Evolutionary conservation across 2,888 invertebrate species (phyloP).

Genomic region (Epirrhoe tristata): DNA sequence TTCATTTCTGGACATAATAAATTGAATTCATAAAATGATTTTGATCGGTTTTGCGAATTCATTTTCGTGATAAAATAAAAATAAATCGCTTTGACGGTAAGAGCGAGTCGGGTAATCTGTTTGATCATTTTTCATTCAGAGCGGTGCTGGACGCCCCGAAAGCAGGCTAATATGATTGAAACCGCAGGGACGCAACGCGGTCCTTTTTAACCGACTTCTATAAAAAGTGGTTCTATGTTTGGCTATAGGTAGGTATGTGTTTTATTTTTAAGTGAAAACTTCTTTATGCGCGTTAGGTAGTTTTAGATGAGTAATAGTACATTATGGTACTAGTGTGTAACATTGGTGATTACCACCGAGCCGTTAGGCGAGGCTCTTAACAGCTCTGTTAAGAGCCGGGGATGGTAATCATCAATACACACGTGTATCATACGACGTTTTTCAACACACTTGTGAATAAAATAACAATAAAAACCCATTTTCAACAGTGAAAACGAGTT

Average conservation of each 20-base stretch:
- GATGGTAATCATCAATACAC: no score
- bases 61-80: conserved; percentile 4
- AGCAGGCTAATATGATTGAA: conserved; percentile 7
- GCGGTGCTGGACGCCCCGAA: not conserved
- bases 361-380: no score
- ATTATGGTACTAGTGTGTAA: no score
- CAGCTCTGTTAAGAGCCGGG: no score
- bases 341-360: no score
- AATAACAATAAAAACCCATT: no score
- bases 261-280: no score
- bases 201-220: not conserved
- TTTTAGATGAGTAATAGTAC: no score
- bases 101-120: not conserved
- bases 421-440: no score
- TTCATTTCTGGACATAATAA: not conserved
- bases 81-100: not conserved
- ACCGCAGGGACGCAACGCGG: not conserved
- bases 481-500: no score
- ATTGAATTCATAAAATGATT: not conserved
- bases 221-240: not conserved
- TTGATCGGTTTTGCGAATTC: not conserved
- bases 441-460: no score
- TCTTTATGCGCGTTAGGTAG: no score
- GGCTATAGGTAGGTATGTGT: not conserved
- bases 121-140: conserved; percentile 9